phyloP scores from a whole-genome alignment of 2,797 vertebrate genomes.

The Malurus leucopterus region DNA sequence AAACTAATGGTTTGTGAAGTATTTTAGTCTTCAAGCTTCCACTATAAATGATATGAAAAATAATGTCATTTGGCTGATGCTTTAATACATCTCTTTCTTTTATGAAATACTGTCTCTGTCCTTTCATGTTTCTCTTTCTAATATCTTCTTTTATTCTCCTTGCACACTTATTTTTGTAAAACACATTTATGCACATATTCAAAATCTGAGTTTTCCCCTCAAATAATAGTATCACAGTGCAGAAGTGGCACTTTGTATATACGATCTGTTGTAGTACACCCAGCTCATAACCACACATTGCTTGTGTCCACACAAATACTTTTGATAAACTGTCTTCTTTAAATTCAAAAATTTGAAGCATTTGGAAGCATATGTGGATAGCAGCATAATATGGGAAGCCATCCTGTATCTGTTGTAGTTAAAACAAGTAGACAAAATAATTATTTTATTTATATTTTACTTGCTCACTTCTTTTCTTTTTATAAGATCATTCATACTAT shows the following conservation, averaged over 20 bases:
- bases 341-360: slow-evolving; percentile 48
- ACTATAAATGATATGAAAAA: slow-evolving; percentile 53
- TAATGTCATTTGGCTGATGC: slow-evolving; percentile 47
- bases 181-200: slow-evolving; percentile 26
- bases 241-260: slow-evolving; percentile 31
- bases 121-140: slow-evolving; percentile 28
- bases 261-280: slow-evolving; percentile 28
- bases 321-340: slow-evolving; percentile 44
- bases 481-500: neutral
- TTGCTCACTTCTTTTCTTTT: neutral
- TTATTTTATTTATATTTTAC: neutral
- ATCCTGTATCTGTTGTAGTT: neutral
- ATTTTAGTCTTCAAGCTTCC: slow-evolving; percentile 60
- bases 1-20: slow-evolving; percentile 59
- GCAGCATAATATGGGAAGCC: neutral
- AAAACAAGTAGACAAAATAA: neutral
- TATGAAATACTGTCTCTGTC: neutral
- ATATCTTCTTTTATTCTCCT: slow-evolving; percentile 45
- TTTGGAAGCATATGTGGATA: neutral
- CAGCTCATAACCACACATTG: slow-evolving; percentile 18
- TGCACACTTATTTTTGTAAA: slow-evolving; percentile 49
- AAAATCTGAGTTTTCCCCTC: slow-evolving; percentile 52
- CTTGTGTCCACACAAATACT: slow-evolving; percentile 6
- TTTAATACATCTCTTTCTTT: slow-evolving; percentile 44
- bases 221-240: slow-evolving; percentile 44